These are phyloP conservation scores for Clistopyga incitator DNA, from an alignment of 2,888 invertebrate genomes.

Conservation along the genomic window DNA sequence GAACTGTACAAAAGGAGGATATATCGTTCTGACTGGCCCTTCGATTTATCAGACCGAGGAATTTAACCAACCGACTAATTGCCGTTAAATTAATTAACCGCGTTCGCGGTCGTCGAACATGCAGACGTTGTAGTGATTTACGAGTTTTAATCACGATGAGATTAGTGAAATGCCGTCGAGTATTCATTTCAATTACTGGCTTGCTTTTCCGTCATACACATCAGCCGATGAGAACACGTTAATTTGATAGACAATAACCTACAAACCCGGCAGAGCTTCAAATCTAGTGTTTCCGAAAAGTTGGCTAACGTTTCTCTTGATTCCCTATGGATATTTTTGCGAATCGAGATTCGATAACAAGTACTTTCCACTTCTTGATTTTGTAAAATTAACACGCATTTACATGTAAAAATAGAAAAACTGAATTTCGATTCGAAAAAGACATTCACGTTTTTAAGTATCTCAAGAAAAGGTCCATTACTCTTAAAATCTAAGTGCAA, in stretches of 20 bases:
- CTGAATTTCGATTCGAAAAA: too few relatives aligned
- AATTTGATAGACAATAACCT: neutral
- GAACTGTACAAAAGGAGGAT: neutral
- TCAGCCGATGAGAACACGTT: neutral
- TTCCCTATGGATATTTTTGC: too few relatives aligned
- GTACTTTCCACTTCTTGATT: too few relatives aligned
- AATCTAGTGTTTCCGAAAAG: too few relatives aligned
- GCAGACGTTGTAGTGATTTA: slow-evolving; percentile 15
- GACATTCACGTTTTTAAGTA: too few relatives aligned
- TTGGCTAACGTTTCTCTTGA: too few relatives aligned
- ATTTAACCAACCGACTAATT: slow-evolving; percentile 36
- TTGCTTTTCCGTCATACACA: neutral
- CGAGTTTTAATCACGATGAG: slow-evolving; percentile 39
- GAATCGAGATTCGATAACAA: too few relatives aligned
- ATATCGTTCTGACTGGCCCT: neutral
- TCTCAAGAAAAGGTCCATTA: too few relatives aligned
- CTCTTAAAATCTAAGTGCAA: neutral
- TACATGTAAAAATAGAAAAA: too few relatives aligned
- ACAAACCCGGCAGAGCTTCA: neutral
- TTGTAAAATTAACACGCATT: too few relatives aligned
- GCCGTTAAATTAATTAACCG: slow-evolving; percentile 47
- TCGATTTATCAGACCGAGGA: slow-evolving; percentile 19
- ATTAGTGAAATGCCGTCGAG: neutral
- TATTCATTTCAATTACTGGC: slow-evolving; percentile 24
- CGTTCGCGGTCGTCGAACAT: slow-evolving; percentile 5